Conservation (phyloP, 2,113 vertebrate species). For the Syngnathoides biaculeatus region DNA sequence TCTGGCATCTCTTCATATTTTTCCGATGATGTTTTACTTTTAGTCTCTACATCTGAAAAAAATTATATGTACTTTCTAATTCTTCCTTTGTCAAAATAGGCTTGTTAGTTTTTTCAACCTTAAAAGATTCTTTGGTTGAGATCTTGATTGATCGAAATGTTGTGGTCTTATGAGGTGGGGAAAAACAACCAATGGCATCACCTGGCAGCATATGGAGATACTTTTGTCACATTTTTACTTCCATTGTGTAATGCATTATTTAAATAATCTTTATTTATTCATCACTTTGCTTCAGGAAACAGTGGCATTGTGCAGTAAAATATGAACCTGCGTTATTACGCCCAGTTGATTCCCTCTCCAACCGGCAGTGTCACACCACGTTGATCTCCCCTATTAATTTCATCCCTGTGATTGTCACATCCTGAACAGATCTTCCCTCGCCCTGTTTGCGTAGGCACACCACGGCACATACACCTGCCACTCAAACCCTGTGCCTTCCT, state of each 20-base stretch:
- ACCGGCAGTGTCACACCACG: constrained; percentile 45
- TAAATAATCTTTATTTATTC: constrained; percentile 14
- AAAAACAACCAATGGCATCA: no score
- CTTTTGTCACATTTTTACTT: no score
- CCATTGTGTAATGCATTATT: constrained; percentile 8
- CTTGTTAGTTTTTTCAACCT: no score
- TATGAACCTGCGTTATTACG: constrained; percentile 16
- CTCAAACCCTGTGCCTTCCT: constrained; percentile 42
- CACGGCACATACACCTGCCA: constrained; percentile 68
- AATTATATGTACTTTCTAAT: background rate
- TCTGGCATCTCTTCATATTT: no score
- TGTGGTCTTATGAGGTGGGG: no score
- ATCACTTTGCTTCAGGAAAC: constrained; percentile 13
- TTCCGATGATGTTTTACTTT: no score
- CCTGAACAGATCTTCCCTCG: constrained; percentile 53
- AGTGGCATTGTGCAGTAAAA: constrained; percentile 50
- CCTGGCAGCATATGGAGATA: no score
- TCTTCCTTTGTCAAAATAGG: background rate
- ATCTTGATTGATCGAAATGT: no score
- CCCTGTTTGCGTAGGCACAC: constrained; percentile 68
- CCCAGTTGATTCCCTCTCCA: constrained; percentile 17
- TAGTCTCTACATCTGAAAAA: no score
- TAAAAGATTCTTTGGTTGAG: no score
- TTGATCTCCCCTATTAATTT: constrained; percentile 52
- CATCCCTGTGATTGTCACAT: constrained; percentile 46